These are phyloP conservation scores for Heterodera schachtii DNA, from an alignment of 1,140 invertebrate species.

Conservation along the genomic window DNA sequence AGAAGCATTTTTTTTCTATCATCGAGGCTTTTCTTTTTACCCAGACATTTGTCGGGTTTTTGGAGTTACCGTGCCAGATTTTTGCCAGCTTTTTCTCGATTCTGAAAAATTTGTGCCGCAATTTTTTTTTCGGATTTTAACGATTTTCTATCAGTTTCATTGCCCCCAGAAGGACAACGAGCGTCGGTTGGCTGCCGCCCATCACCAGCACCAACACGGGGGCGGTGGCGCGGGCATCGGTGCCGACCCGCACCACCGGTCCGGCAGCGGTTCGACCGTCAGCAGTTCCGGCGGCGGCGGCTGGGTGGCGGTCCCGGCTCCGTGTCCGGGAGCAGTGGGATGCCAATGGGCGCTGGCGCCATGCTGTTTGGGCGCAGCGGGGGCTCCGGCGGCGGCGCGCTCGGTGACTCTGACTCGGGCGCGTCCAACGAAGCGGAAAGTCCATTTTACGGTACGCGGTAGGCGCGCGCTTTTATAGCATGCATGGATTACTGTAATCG, in stretches of 20 bases:
- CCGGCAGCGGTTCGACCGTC: background rate
- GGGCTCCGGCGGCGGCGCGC: slow-evolving; percentile 27
- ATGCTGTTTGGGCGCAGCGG: slow-evolving; percentile 21
- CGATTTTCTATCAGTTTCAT: background rate
- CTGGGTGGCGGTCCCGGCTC: slow-evolving; percentile 1
- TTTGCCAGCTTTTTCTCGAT: no score
- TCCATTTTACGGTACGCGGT: slow-evolving; percentile 52
- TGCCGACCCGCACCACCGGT: slow-evolving; percentile 5
- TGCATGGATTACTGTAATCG: no score
- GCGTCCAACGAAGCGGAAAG: slow-evolving; percentile 53
- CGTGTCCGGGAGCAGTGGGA: background rate
- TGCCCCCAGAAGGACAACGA: slow-evolving; percentile 85
- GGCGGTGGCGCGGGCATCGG: slow-evolving; percentile 83
- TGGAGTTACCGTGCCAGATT: no score
- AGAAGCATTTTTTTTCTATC: no score
- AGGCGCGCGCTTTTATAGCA: background rate
- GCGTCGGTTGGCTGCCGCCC: slow-evolving; percentile 77
- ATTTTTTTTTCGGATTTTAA: background rate
- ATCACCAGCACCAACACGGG: slow-evolving; percentile 75
- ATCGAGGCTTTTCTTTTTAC: no score
- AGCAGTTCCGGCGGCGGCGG: slow-evolving; percentile 71
- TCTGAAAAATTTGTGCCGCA: no score
- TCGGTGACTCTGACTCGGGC: slow-evolving; percentile 52
- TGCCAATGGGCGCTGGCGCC: slow-evolving; percentile 24
- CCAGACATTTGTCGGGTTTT: no score